A percentile compares a stretch with the other conserved stretches of the same genome.
Conservation (phyloP, 2,113 vertebrate species). For the Bothrops jararaca region DNA sequence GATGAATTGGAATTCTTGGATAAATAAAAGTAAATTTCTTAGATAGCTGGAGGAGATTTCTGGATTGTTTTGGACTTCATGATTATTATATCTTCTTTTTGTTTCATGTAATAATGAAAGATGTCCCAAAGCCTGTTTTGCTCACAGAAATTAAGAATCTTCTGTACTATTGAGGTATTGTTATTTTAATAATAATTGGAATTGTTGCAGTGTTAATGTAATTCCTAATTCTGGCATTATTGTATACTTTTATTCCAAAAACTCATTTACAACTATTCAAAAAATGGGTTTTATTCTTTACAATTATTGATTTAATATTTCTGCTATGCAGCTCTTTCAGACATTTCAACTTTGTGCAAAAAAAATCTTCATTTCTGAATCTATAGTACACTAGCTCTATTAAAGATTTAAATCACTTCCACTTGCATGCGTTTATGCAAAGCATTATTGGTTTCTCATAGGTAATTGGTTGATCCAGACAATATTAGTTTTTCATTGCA, state of each 20-base stretch:
- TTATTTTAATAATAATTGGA: background rate
- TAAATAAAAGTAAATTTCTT: slow-evolving; percentile 1
- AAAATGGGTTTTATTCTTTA: slow-evolving; percentile 1
- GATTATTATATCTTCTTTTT: background rate
- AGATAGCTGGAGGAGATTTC: background rate
- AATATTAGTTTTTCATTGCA: background rate
- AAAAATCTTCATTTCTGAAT: background rate
- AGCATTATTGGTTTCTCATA: background rate
- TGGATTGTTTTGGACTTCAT: background rate
- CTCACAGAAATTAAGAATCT: background rate
- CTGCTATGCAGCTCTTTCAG: slow-evolving; percentile 1
- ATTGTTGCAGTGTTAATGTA: background rate
- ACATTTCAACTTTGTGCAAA: background rate
- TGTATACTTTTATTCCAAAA: slow-evolving; percentile 9
- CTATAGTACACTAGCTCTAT: background rate
- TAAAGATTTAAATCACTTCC: background rate
- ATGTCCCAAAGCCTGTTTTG: background rate
- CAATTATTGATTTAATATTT: background rate
- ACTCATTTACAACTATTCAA: slow-evolving; percentile 10
- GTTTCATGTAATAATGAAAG: background rate
- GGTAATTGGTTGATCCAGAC: background rate
- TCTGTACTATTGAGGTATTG: background rate
- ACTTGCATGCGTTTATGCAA: background rate
- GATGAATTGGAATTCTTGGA: background rate
- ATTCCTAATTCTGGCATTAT: background rate